Percentiles rank a stretch among this genome's conserved stretches.
These are phyloP conservation scores for Eristalis intricaria DNA, from an alignment of 2,888 invertebrate genomes.

Conservation along the genomic window DNA sequence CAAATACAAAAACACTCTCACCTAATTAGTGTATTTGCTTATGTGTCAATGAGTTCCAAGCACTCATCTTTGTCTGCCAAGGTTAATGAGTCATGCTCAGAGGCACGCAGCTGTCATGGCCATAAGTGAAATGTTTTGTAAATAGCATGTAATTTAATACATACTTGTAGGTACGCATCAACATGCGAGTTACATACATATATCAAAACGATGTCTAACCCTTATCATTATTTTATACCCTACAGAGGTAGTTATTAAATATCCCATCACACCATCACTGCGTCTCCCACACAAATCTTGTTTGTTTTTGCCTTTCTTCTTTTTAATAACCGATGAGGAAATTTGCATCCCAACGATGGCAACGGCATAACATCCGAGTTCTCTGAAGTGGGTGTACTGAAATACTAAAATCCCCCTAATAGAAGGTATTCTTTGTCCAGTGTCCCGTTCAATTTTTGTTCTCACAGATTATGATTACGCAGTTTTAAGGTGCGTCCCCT, in stretches of 20 bases:
- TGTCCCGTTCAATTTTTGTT: background rate
- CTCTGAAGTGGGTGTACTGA: background rate
- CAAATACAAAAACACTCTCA: background rate
- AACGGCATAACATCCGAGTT: background rate
- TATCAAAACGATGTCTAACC: background rate
- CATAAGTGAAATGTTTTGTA: background rate
- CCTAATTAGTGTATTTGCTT: background rate
- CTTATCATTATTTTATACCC: background rate
- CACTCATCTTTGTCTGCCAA: background rate
- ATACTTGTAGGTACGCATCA: background rate
- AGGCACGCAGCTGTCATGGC: background rate
- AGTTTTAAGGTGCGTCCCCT: conserved; percentile 20
- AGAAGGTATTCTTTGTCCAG: background rate
- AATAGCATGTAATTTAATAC: background rate
- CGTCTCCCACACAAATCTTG: background rate
- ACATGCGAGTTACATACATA: background rate
- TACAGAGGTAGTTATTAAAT: background rate
- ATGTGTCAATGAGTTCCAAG: background rate
- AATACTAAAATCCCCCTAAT: background rate
- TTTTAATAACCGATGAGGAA: background rate
- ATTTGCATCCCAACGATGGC: background rate
- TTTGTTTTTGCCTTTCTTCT: background rate
- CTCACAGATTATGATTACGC: conserved; percentile 30
- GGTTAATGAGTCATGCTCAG: background rate
- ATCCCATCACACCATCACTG: background rate